Evolutionary conservation across 2,797 vertebrate genomes (phyloP).

Genomic region (Cyclopterus lumpus): DNA sequence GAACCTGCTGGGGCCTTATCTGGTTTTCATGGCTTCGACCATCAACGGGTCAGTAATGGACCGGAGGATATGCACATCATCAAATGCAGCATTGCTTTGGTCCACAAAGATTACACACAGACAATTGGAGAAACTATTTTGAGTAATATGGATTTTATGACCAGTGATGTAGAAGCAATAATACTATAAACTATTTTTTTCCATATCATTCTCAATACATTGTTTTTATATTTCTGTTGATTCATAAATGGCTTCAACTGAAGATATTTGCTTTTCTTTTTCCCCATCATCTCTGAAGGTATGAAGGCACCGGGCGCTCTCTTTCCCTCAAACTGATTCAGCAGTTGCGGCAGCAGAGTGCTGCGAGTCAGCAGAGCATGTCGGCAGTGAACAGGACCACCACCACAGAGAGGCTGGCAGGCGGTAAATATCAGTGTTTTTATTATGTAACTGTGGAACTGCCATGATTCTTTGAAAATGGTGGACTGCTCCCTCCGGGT

Average conservation of each 20-base stretch:
- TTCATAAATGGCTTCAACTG: background rate
- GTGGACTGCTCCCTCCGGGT: background rate
- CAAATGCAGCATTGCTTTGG: background rate
- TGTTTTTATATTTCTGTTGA: background rate
- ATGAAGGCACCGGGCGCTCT: conserved; percentile 96
- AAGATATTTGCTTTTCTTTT: background rate
- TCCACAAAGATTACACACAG: background rate
- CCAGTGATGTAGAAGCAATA: background rate
- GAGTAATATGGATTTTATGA: background rate
- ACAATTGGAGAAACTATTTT: background rate
- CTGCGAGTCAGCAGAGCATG: conserved; percentile 89
- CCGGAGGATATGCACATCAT: background rate
- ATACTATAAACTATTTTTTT: background rate
- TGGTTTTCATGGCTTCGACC: conserved; percentile 98
- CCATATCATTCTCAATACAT: background rate
- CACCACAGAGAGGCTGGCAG: conserved; percentile 86
- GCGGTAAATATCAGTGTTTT: conserved; percentile 80
- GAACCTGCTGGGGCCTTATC: conserved; percentile 93
- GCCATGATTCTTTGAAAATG: background rate
- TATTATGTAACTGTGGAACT: background rate
- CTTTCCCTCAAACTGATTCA: conserved; percentile 97
- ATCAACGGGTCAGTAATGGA: conserved; percentile 91
- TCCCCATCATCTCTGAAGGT: conserved; percentile 77
- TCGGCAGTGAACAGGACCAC: conserved; percentile 91
- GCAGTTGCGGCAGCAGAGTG: conserved; percentile 94